phyloP scores from a whole-genome alignment of 2,888 invertebrate genomes.

The Vesta saturnalis region DNA sequence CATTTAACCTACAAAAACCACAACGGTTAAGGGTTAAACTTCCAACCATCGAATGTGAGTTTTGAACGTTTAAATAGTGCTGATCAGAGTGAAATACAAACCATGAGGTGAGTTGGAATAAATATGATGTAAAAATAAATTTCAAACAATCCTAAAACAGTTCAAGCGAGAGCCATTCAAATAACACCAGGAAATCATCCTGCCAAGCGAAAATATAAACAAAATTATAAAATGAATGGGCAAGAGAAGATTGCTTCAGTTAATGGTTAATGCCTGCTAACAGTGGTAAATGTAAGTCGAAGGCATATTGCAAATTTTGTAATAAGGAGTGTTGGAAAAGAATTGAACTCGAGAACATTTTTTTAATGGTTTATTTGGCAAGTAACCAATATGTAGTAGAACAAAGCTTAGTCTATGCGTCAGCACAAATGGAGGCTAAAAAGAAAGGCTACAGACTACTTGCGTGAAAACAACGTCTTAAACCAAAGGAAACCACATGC shows the following conservation, averaged over 20 bases:
- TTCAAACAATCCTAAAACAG: constrained; percentile 1
- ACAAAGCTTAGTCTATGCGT: no score
- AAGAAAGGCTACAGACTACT: no score
- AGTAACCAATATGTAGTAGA: not conserved
- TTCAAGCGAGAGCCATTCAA: not conserved
- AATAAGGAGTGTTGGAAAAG: not conserved
- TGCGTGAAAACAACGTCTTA: no score
- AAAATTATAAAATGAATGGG: not conserved
- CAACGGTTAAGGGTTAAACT: no score
- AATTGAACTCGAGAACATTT: not conserved
- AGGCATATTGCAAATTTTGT: constrained; percentile 1
- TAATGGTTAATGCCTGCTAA: not conserved
- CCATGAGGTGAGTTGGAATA: not conserved
- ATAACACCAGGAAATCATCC: not conserved
- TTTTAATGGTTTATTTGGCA: not conserved
- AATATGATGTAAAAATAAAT: constrained; percentile 1
- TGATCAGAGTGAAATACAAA: constrained; percentile 1
- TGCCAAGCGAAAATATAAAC: not conserved
- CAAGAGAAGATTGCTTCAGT: constrained; percentile 2
- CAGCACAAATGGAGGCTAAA: no score
- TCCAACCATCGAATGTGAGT: no score
- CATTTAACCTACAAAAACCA: no score
- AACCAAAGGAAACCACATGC: no score
- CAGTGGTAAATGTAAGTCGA: not conserved
- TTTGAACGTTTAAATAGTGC: not conserved